Conservation (phyloP, 2,113 vertebrate species). For the Podilymbus podiceps region DNA sequence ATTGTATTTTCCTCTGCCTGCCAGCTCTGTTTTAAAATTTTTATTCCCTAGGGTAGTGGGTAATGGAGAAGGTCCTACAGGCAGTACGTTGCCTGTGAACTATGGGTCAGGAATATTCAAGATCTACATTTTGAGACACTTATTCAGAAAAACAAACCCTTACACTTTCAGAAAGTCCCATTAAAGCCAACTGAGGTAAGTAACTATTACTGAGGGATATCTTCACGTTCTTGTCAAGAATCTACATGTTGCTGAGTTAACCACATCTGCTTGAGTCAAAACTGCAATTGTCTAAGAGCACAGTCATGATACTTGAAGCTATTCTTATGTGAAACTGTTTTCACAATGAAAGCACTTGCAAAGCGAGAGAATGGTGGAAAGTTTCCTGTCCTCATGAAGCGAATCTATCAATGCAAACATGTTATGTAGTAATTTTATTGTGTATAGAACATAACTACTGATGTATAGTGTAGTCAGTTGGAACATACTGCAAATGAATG, state of each 20-base stretch:
- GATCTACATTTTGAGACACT: not conserved
- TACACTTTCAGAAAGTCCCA: not conserved
- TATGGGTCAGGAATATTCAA: not conserved
- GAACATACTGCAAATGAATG: constrained; percentile 43
- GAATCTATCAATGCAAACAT: constrained; percentile 21
- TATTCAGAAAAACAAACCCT: not conserved
- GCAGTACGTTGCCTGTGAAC: not conserved
- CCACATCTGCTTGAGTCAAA: not conserved
- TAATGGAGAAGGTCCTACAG: not conserved
- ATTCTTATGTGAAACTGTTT: not conserved
- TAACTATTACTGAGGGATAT: not conserved
- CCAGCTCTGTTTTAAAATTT: not conserved
- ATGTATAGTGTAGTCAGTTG: constrained; percentile 39
- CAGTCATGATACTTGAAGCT: not conserved
- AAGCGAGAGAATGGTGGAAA: not conserved
- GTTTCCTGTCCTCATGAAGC: not conserved
- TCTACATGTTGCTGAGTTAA: not conserved
- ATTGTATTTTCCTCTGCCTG: not conserved
- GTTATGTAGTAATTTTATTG: constrained; percentile 27
- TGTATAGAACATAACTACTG: constrained; percentile 22
- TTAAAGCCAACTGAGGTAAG: not conserved
- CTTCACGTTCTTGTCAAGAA: not conserved
- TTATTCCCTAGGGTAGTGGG: not conserved
- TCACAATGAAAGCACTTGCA: not conserved
- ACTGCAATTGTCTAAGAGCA: not conserved